Percentiles rank a stretch among this genome's conserved stretches.
Evolutionary conservation across 2,888 invertebrate species (phyloP).

Genomic region (Piscicola geometra): DNA sequence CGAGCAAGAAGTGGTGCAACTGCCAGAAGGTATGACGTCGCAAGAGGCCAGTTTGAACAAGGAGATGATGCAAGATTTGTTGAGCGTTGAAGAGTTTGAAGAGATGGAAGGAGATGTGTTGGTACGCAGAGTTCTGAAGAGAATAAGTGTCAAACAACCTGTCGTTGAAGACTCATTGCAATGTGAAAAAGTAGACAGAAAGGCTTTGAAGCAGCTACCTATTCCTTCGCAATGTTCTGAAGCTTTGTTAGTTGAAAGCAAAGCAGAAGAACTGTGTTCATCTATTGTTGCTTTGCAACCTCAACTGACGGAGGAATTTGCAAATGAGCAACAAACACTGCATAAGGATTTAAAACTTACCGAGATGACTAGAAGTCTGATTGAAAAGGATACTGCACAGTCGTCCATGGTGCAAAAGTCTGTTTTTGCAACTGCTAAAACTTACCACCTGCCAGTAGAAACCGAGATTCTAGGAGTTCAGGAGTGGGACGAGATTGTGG

Average conservation of each 20-base stretch:
- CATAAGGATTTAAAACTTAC: neutral
- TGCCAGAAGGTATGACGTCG: constrained; percentile 5
- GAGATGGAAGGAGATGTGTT: constrained; percentile 1
- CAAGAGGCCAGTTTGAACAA: neutral
- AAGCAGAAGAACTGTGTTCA: constrained; percentile 13
- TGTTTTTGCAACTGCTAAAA: neutral
- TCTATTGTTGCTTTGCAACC: too few species aligned
- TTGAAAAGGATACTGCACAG: neutral
- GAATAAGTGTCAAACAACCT: constrained; percentile 4
- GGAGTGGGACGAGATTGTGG: constrained; percentile 26
- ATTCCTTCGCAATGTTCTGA: neutral
- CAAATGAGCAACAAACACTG: constrained; percentile 16
- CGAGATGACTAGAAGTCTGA: neutral
- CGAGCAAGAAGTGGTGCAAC: constrained; percentile 21
- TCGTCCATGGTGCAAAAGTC: neutral
- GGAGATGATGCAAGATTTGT: neutral
- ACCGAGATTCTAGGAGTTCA: constrained; percentile 29
- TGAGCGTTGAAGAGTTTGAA: constrained; percentile 27
- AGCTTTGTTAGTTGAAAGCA: neutral
- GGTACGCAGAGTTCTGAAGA: constrained; percentile 13
- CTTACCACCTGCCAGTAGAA: constrained; percentile 13
- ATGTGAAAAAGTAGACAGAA: neutral
- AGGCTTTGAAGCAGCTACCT: neutral
- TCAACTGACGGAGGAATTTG: constrained; percentile 40
- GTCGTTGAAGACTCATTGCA: neutral